Conservation (phyloP, 1,140 invertebrate species). For the Polypedilum pembai region DNA sequence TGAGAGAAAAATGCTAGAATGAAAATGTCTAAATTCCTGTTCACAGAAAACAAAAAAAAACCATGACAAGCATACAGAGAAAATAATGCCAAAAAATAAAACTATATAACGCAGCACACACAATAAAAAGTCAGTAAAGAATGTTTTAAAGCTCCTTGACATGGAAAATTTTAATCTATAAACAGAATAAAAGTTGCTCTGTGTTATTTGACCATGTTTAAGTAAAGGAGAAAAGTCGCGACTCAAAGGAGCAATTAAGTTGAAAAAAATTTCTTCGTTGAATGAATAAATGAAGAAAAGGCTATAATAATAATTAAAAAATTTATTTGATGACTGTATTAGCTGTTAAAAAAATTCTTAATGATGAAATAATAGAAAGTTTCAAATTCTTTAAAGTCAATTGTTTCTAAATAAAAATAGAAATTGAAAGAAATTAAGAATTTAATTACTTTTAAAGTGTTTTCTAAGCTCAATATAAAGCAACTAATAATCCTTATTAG, state of each 20-base stretch:
- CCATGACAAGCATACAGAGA: neutral
- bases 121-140: neutral
- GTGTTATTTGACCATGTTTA: neutral
- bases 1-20: neutral
- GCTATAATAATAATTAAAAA: conserved; percentile 6
- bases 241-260: neutral
- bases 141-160: conserved; percentile 6
- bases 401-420: too few species aligned
- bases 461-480: too few species aligned
- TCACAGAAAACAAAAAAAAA: neutral
- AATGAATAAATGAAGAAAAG: neutral
- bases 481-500: too few species aligned
- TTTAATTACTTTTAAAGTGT: too few species aligned
- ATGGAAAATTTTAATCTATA: conserved; percentile 8
- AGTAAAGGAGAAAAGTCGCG: neutral
- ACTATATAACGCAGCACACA: neutral
- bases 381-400: too few species aligned
- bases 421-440: too few species aligned
- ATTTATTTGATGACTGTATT: conserved; percentile 6
- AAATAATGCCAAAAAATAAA: conserved; percentile 7
- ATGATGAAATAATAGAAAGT: too few species aligned
- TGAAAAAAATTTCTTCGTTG: neutral
- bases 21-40: conserved; percentile 3
- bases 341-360: neutral
- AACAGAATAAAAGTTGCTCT: neutral